Base-by-base conservation (phyloP, 1,140 invertebrate genomes). In the Berghia stephanieae region DNA sequence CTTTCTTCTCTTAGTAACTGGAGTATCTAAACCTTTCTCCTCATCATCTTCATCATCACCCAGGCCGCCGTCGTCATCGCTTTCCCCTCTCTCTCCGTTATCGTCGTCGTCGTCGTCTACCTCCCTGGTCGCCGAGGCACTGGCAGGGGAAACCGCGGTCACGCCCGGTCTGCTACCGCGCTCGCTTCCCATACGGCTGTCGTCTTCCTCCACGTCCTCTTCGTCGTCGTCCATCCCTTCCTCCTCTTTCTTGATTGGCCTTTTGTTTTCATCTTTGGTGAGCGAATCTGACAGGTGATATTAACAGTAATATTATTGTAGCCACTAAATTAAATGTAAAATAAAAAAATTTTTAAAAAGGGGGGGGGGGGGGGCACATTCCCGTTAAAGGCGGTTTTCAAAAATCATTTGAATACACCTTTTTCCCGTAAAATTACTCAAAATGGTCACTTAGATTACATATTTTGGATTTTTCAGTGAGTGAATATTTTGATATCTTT, bases 11-110 rank as follows among this genome's bases (percentile, higher is more conserved):
- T 76, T 76, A n/a, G n/a, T n/a, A n/a, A 24, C 63, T 68, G 18
- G 60, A 16, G 40, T 38, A 42, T 42, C 68, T 44, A 36, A 43
- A n/a, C n/a, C 13, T 8, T 38, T 49, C 42, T 76, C 52, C 16
- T 76, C 72, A 67, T 81, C 67, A 80, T 77, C 79, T 13, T 74
- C 78, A 27, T 74, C 72, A 49, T 76, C 74, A 49, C 52, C 74
- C 43, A 66, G 40, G 1, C 74, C 74, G 31, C 63, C 74, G 40
- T 66, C 63, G 24, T 44, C 44, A n/a, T 66, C 74, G 13, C 31
- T 63, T 4, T 60, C 73, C 49, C 63, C 74, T 49, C 74, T 76
- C n/a, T 66, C 68, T 31, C 52, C 63, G 52, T 66, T 38, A n/a
- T 76, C 74, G 27, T 79, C 78, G 21, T 75, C 72, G 21, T 75